Percentiles rank a stretch among this genome's conserved stretches.
Evolutionary conservation across 2,113 vertebrate genomes (phyloP).

Genomic region (Barnardius zonarius): DNA sequence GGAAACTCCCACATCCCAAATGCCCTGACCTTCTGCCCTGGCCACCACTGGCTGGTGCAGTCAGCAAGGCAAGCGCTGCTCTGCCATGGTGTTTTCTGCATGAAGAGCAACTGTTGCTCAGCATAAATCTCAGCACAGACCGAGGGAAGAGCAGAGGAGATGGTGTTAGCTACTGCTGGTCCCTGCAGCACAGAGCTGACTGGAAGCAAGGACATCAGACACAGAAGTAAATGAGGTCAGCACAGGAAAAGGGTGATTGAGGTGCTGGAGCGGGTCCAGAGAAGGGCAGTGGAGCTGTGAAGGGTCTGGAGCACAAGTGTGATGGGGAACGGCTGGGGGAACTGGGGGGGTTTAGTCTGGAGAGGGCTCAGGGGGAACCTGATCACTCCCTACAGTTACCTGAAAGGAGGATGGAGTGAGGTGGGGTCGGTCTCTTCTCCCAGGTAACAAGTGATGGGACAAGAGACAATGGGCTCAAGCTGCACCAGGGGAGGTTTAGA

Average conservation of each 20-base stretch:
- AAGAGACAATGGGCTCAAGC: background rate
- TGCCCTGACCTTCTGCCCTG: fast-evolving
- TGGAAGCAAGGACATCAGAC: background rate
- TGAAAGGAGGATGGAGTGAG: background rate
- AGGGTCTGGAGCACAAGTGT: background rate
- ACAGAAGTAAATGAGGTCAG: background rate
- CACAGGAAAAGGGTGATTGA: background rate
- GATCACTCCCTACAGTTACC: background rate
- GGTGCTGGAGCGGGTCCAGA: background rate
- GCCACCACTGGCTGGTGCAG: fast-evolving
- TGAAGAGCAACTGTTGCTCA: background rate
- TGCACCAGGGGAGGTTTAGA: background rate
- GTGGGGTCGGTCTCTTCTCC: background rate
- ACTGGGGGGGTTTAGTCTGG: background rate
- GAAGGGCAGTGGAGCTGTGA: background rate
- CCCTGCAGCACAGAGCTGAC: background rate
- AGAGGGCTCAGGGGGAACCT: background rate
- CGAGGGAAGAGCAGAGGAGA: background rate
- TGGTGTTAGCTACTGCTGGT: background rate
- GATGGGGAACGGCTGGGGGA: background rate
- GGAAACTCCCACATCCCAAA: background rate
- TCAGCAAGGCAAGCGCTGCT: background rate
- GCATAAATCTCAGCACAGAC: background rate
- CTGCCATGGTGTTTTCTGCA: background rate
- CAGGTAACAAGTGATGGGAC: background rate